Base-by-base conservation (phyloP, 1,140 invertebrate species). In the Drosophila tropicalis region DNA sequence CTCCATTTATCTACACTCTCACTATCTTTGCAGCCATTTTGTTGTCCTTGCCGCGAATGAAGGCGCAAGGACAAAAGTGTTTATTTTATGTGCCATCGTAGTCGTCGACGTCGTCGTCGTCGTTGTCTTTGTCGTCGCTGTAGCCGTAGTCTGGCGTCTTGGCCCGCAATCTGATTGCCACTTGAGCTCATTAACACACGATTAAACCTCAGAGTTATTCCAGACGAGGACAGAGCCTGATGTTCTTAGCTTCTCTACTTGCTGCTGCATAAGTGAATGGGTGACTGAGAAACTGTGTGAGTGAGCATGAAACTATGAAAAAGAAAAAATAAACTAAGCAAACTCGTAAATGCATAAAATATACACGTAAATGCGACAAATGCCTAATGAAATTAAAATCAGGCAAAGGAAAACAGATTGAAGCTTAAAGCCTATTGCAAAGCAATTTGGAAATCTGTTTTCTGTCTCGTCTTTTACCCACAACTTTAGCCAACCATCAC, bases 181-280 rank as follows among this genome's bases (percentile, higher is more conserved):
- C 79, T 86, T 82, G 79, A 86, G 82, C 82, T 81, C 79, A 86
- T 86, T 86, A 86, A 86, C 79, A 86, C 83, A 82, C 82, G 79
- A 79, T 86, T 86, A 82, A 86, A 87, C 82, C 74, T 70, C 71
- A 79, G 81, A 83, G 76, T 79, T 76, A 83, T 83, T 83, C 79
- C 67, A 72, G 55, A 39, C 74, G 68, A 82, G 79, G 57, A 77
- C 65, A 65, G 36, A 13, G 67, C 51, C 15, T 34, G 57, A 34
- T 60, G 29, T n/a, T 34, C 36, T 22, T 32, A 15, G 25, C 56
- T 15, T 13, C 15, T 15, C 13, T 29, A 34, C 12, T 54, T 32
- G 39, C 22, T 29, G 36, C 72, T 80, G 67, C 69, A 81, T 81
- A 81, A 81, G 75, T 80, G 65, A 81, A 81, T 81, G 78, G 64